phyloP scores from a whole-genome alignment of 1,140 invertebrate genomes.

The fruit fly (Drosophila melanogaster) region DNA sequence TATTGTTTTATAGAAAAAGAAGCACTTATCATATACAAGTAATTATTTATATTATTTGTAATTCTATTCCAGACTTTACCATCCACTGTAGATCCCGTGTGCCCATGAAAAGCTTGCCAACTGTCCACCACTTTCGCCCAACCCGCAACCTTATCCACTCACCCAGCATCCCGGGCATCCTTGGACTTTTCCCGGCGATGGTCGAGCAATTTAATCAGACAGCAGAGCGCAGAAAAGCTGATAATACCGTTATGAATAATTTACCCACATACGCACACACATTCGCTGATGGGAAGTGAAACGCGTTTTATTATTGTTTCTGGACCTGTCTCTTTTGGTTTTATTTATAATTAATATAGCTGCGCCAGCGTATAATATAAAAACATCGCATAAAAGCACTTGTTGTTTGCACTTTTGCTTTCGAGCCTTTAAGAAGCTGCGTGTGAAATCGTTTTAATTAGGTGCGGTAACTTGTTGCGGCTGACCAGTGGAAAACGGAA shows the following conservation, averaged over 20 bases:
- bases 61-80: background rate
- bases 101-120: slow-evolving; percentile 32
- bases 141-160: background rate
- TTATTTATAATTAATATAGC: slow-evolving; percentile 75
- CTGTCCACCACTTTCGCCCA: slow-evolving; percentile 10
- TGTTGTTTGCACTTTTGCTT: slow-evolving; percentile 41
- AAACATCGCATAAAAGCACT: slow-evolving; percentile 27
- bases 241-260: slow-evolving; percentile 81
- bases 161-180: slow-evolving; percentile 5
- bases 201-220: slow-evolving; percentile 76
- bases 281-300: slow-evolving; percentile 2
- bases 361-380: slow-evolving; percentile 12
- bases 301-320: slow-evolving; percentile 50
- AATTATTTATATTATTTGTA: too few species aligned
- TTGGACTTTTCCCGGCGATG: slow-evolving; percentile 25
- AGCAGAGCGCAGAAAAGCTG: slow-evolving; percentile 64
- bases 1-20: background rate
- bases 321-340: slow-evolving; percentile 28
- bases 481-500: slow-evolving; percentile 2
- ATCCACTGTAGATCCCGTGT: slow-evolving; percentile 13
- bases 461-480: slow-evolving; percentile 63
- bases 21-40: too few species aligned
- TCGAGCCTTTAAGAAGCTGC: slow-evolving; percentile 28
- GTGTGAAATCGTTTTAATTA: slow-evolving; percentile 64
- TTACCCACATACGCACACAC: slow-evolving; percentile 40